phyloP scores from a whole-genome alignment of 2,113 vertebrate genomes.

The Panthera leo region DNA sequence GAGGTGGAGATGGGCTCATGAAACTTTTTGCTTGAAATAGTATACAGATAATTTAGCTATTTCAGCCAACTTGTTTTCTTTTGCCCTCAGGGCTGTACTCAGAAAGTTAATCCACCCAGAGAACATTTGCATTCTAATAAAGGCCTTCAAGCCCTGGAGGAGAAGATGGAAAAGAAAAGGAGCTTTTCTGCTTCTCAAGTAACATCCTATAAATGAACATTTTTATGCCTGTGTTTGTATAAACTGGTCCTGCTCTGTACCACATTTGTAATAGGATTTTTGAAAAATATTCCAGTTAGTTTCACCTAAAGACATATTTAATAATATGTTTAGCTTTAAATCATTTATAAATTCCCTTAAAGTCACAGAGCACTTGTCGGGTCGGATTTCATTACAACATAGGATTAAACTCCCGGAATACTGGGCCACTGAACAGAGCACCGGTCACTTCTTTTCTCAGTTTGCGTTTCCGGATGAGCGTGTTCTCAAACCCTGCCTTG shows the following conservation, averaged over 20 bases:
- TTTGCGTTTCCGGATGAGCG: neutral
- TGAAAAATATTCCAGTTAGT: neutral
- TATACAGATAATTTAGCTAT: neutral
- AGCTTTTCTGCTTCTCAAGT: neutral
- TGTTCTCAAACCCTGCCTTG: neutral
- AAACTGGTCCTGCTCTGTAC: neutral
- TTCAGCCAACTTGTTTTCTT: neutral
- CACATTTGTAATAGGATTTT: neutral
- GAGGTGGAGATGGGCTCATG: neutral
- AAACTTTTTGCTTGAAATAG: neutral
- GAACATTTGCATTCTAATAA: slow-evolving; percentile 39
- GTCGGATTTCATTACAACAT: neutral
- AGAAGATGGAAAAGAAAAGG: neutral
- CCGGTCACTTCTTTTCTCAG: neutral
- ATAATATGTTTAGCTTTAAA: slow-evolving; percentile 31
- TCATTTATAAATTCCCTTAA: slow-evolving; percentile 14
- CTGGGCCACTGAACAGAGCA: neutral
- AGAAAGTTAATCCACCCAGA: neutral
- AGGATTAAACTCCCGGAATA: neutral
- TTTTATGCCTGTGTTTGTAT: neutral
- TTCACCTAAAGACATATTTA: neutral
- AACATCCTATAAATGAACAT: neutral
- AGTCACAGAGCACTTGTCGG: neutral
- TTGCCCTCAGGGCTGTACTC: neutral
- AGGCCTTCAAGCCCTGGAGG: neutral